phyloP scores from a whole-genome alignment of 2,888 invertebrate species.

The Lysandra coridon region DNA sequence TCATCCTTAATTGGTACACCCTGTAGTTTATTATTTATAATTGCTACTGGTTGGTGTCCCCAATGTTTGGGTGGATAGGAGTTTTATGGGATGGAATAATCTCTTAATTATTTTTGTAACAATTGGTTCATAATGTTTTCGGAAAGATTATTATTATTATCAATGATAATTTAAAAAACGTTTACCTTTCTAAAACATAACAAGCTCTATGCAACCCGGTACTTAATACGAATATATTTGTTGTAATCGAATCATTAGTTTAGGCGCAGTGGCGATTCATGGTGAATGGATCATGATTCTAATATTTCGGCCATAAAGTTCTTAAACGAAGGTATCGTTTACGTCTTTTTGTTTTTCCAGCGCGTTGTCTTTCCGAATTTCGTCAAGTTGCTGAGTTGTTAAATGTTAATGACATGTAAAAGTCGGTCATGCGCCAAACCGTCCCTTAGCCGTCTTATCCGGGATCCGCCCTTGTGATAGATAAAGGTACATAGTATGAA shows the following conservation, averaged over 20 bases:
- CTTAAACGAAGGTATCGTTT: not conserved
- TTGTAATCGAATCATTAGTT: too few species aligned
- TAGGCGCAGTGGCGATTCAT: too few species aligned
- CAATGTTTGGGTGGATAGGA: not conserved
- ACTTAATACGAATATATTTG: too few species aligned
- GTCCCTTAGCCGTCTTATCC: not conserved
- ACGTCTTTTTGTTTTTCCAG: not conserved
- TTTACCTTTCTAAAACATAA: too few species aligned
- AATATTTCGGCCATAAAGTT: not conserved
- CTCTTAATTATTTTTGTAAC: not conserved
- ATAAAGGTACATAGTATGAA: not conserved
- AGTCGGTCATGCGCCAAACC: slow-evolving; percentile 5
- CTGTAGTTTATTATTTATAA: slow-evolving; percentile 6
- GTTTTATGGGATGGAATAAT: not conserved
- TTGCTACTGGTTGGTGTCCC: not conserved
- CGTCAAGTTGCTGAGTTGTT: not conserved
- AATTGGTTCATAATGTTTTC: not conserved
- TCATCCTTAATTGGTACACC: slow-evolving; percentile 16
- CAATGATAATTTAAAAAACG: too few species aligned
- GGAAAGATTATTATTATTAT: too few species aligned
- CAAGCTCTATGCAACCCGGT: too few species aligned
- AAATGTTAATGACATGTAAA: slow-evolving; percentile 19
- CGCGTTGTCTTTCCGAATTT: not conserved
- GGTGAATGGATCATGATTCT: too few species aligned
- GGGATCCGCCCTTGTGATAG: not conserved